A percentile compares a stretch with the other conserved stretches of the same genome.
Conservation (phyloP, 2,113 vertebrate genomes). For the Salvator merianae region DNA sequence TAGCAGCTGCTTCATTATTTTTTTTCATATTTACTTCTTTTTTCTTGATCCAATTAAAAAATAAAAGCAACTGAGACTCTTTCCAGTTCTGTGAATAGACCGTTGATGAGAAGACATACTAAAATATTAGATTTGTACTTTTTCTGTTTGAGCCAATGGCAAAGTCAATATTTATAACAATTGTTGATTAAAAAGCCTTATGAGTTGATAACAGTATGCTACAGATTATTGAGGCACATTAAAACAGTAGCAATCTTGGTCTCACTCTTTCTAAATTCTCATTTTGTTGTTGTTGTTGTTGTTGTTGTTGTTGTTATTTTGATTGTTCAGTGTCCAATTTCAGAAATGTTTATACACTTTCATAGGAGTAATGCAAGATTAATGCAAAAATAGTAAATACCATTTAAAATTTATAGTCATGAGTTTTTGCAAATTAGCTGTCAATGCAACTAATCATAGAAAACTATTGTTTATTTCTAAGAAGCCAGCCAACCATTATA, state of each 20-base stretch:
- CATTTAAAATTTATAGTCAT: not conserved
- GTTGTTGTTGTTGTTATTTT: not conserved
- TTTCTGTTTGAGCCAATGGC: not conserved
- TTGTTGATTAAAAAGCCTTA: not conserved
- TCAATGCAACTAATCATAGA: not conserved
- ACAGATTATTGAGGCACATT: not conserved
- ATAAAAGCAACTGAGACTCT: slow-evolving; percentile 7
- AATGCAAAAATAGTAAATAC: slow-evolving; percentile 9
- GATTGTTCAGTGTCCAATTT: not conserved
- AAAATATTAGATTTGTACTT: not conserved
- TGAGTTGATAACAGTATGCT: not conserved
- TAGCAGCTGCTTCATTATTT: slow-evolving; percentile 2
- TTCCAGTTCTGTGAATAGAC: slow-evolving; percentile 22
- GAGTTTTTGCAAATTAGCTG: not conserved
- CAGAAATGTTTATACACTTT: slow-evolving; percentile 19
- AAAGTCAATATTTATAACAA: slow-evolving; percentile 12
- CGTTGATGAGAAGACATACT: not conserved
- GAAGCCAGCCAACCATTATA: not conserved
- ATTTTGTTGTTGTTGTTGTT: not conserved
- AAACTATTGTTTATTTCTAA: slow-evolving; percentile 11
- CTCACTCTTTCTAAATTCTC: not conserved
- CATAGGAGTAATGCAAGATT: slow-evolving; percentile 1
- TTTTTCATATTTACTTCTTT: not conserved
- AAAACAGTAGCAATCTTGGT: slow-evolving; percentile 2
- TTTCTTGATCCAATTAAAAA: not conserved